Base-by-base conservation (phyloP, 2,888 invertebrate genomes). In the Chymomyza procnemis region DNA sequence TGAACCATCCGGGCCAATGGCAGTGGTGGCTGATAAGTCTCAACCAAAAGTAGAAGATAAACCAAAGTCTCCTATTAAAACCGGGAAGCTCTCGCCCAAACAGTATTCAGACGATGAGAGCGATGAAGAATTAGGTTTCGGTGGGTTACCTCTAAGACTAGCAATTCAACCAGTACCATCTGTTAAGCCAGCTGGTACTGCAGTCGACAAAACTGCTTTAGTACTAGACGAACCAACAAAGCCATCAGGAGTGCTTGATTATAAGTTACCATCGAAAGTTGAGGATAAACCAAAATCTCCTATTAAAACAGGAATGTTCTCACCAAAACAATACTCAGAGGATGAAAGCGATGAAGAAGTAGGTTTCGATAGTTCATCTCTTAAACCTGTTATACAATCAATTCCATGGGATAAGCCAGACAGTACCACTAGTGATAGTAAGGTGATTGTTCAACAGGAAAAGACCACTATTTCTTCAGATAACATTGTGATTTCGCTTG, bases 181-280 rank as follows among this genome's bases (percentile, higher is more conserved):
- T 21, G 0, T 41, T 41, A 46, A 8, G 26, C 1, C 57, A 41
- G 16, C 19, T 5, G 18, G 30, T 2, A 2, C 50, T 18, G 12
- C 16, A 57, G 57, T 61, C 52, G 74, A 76, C 16, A 74, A 74
- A 21, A 26, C 57, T 18, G n/a, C 34, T 14, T 41, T 50, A 14
- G 56, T 56, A 57, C 12, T 30, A 48, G 66, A 48, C 19, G 66
- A 61, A 14, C 46, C 46, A 58, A 14, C 21, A 12, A 26, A 55
- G 18, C 52, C 52, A 47, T 4, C 47, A 47, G 47, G 30, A 30
- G 3, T 30, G n/a, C 47, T 47, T 52, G 18, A 14, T 47, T 19
- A 60, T 22, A 60, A 16, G 16, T 18, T 18, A 18, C 52, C 52
- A 5, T 4, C 19, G 3, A 52, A 52, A 52, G 4, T 21, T 3